These are phyloP conservation scores for Hydrolagus affinis DNA, from an alignment of 2,113 vertebrate genomes.

Conservation along the genomic window DNA sequence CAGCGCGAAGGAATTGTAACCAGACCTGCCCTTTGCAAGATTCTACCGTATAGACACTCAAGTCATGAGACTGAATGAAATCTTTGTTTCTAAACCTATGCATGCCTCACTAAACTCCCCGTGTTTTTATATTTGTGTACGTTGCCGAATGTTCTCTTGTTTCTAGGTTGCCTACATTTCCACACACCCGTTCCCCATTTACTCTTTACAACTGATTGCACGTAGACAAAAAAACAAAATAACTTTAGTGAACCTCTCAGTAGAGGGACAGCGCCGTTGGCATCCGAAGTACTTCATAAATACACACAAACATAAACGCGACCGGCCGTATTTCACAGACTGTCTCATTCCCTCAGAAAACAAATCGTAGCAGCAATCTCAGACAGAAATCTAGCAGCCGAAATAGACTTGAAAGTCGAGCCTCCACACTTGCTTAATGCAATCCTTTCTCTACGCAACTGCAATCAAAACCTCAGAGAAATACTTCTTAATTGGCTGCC, in stretches of 20 bases:
- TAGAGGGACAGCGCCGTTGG: no score
- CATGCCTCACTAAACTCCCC: background rate
- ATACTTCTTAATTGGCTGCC: background rate
- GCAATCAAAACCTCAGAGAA: background rate
- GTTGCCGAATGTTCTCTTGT: background rate
- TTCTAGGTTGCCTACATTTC: background rate
- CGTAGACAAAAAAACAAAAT: background rate
- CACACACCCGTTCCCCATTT: background rate
- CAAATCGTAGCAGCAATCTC: background rate
- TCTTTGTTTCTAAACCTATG: background rate
- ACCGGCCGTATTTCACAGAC: no score
- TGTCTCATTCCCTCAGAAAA: background rate
- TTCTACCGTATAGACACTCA: background rate
- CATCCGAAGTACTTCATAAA: no score
- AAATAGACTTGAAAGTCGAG: background rate
- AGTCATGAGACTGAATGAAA: background rate
- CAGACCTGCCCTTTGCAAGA: background rate
- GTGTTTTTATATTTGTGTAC: background rate
- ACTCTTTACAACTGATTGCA: background rate
- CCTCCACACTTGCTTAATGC: background rate
- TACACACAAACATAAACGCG: no score
- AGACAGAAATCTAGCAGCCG: background rate
- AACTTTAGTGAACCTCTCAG: background rate
- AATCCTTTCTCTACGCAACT: background rate
- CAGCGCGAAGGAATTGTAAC: background rate